Evolutionary conservation across 2,797 vertebrate genomes (phyloP).

Genomic region (Tokudaia tokunoshimensis): DNA sequence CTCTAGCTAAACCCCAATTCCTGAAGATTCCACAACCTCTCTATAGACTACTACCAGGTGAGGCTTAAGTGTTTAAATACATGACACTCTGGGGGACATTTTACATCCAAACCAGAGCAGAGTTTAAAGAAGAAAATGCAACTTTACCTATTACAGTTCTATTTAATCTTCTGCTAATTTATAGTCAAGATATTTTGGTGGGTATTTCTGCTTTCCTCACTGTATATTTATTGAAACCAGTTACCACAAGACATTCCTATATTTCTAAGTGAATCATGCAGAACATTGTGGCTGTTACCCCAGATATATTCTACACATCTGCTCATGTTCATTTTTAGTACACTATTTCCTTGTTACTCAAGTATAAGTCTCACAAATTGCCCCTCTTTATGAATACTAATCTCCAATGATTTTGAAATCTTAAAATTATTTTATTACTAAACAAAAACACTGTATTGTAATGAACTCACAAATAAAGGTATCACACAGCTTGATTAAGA

Average conservation of each 20-base stretch:
- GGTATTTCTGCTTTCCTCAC: neutral
- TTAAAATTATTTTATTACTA: neutral
- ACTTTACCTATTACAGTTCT: neutral
- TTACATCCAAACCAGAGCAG: neutral
- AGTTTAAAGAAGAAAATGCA: neutral
- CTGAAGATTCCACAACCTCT: neutral
- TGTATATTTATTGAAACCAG: neutral
- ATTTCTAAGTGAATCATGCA: neutral
- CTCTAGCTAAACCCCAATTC: neutral
- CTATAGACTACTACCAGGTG: neutral
- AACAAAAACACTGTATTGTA: neutral
- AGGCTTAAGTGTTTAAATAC: neutral
- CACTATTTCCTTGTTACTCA: neutral
- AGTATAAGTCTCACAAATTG: slow-evolving; percentile 12
- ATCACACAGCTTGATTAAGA: neutral
- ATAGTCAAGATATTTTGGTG: neutral
- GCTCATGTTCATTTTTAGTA: neutral
- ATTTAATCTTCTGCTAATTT: slow-evolving; percentile 4
- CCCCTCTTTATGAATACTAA: neutral
- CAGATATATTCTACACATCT: neutral
- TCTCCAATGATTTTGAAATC: neutral
- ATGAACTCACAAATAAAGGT: neutral
- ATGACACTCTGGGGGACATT: neutral
- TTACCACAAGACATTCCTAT: neutral
- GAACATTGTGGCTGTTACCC: neutral